Conservation (phyloP, 2,888 invertebrate genomes). For the Epirrita christyi region DNA sequence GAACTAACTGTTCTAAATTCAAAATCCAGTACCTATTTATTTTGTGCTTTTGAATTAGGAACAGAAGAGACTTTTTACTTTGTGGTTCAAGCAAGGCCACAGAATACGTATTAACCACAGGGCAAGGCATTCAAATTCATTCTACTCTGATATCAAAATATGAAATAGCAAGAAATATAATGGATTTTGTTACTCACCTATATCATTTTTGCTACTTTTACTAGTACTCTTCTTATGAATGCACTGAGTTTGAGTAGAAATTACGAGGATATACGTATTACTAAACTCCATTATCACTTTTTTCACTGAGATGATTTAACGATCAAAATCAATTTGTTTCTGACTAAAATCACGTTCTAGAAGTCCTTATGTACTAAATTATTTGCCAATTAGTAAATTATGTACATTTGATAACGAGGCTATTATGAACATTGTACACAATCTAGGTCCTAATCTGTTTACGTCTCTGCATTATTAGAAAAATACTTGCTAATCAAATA, state of each 20-base stretch:
- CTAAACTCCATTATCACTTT: constrained; percentile 21
- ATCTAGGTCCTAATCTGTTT: not conserved
- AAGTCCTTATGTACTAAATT: constrained; percentile 8
- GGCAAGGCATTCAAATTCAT: no score
- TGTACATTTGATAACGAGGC: constrained; percentile 6
- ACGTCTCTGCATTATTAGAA: not conserved
- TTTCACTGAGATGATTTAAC: constrained; percentile 16
- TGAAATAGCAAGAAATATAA: not conserved
- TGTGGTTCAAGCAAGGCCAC: no score
- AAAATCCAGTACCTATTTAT: no score
- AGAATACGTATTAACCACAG: no score
- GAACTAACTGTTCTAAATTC: no score
- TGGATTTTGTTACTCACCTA: constrained; percentile 11
- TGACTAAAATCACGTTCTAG: constrained; percentile 1
- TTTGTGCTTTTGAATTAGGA: no score
- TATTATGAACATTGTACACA: not conserved
- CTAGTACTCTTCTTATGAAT: constrained; percentile 4
- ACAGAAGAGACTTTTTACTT: no score
- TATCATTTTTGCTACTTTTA: not conserved
- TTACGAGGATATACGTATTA: constrained; percentile 13
- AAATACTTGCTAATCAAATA: not conserved
- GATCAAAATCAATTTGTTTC: not conserved
- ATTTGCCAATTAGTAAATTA: constrained; percentile 10
- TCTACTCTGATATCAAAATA: no score
- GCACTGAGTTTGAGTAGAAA: constrained; percentile 15